Conservation (phyloP, 1,140 invertebrate genomes). For the Acromyrmex charruanus region DNA sequence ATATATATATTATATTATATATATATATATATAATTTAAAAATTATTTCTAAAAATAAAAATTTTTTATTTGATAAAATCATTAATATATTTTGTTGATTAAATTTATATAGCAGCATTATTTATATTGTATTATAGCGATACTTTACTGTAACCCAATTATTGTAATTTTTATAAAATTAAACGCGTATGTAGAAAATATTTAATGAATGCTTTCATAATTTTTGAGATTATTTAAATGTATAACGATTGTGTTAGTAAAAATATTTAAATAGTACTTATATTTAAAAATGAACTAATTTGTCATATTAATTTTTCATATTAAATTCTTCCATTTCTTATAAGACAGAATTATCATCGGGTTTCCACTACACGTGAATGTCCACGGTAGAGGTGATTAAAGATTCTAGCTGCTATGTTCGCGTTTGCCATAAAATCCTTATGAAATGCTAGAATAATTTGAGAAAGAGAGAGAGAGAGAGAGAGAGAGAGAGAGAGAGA, state of each 20-base stretch:
- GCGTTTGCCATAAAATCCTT: neutral
- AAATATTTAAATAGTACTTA: slow-evolving; percentile 26
- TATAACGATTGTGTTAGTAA: neutral
- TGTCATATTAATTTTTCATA: neutral
- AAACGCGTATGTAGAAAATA: neutral
- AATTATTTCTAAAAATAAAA: neutral
- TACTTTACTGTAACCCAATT: neutral
- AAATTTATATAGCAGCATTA: neutral
- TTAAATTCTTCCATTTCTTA: neutral
- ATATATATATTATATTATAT: too few species aligned
- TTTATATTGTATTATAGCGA: neutral
- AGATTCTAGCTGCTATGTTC: neutral
- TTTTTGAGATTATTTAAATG: too few species aligned
- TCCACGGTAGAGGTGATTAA: neutral
- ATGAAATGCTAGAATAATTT: neutral
- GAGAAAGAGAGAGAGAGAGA: neutral
- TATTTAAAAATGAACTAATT: neutral
- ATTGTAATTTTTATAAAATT: slow-evolving; percentile 7
- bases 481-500: neutral
- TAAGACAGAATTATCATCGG: neutral
- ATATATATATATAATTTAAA: too few species aligned
- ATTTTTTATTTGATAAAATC: neutral
- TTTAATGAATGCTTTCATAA: neutral
- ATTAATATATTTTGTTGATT: neutral
- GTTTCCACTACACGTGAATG: neutral